Percentiles rank a stretch among this genome's conserved stretches.
phyloP scores from a whole-genome alignment of 2,113 vertebrate genomes.

The Dascyllus trimaculatus region DNA sequence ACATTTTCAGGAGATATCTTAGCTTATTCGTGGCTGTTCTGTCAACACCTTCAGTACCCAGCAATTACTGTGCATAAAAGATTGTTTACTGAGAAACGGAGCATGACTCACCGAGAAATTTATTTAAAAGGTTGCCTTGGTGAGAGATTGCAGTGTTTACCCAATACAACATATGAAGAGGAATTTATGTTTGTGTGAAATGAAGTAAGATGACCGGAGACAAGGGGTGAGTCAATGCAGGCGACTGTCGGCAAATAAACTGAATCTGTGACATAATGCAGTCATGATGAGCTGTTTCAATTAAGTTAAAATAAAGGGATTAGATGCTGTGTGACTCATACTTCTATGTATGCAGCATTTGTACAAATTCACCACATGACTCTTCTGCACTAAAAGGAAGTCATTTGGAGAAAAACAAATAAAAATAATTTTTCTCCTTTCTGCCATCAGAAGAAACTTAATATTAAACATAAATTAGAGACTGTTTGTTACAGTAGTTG shows the following conservation, averaged over 20 bases:
- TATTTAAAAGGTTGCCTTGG: slow-evolving; percentile 31
- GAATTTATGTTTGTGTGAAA: slow-evolving; percentile 26
- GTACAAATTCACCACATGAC: neutral
- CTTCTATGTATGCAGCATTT: neutral
- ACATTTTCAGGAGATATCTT: slow-evolving; percentile 32
- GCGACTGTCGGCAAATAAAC: neutral
- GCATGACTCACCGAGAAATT: slow-evolving; percentile 45
- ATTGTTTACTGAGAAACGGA: slow-evolving; percentile 38
- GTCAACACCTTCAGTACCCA: slow-evolving; percentile 17
- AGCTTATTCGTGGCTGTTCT: slow-evolving; percentile 6
- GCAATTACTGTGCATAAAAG: slow-evolving; percentile 32
- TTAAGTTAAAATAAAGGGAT: neutral
- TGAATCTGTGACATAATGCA: neutral
- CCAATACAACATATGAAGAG: slow-evolving; percentile 17
- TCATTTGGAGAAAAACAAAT: neutral
- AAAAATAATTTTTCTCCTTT: neutral
- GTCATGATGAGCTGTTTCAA: neutral
- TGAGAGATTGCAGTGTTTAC: slow-evolving; percentile 17
- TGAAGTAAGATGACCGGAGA: neutral
- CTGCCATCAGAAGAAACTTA: slow-evolving; percentile 1
- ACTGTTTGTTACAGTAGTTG: neutral
- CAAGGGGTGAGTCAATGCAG: neutral
- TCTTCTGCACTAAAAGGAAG: neutral
- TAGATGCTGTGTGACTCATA: neutral
- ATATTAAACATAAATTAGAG: slow-evolving; percentile 12